phyloP scores from a whole-genome alignment of 2,797 vertebrate genomes.

The Pipistrellus kuhlii region DNA sequence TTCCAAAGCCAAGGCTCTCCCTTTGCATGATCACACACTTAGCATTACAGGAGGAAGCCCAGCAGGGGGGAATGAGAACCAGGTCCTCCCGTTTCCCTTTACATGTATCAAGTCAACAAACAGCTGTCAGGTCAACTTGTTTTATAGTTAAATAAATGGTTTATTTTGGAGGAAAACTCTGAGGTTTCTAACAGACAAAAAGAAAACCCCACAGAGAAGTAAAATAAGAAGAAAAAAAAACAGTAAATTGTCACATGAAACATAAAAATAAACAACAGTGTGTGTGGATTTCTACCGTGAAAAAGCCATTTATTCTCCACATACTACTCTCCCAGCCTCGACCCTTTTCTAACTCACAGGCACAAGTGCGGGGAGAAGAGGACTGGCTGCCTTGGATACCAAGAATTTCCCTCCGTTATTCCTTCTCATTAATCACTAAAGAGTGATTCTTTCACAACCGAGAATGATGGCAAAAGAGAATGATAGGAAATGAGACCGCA shows the following conservation, averaged over 20 bases:
- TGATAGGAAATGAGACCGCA: background rate
- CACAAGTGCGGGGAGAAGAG: background rate
- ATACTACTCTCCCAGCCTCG: background rate
- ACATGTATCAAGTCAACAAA: background rate
- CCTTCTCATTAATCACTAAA: background rate
- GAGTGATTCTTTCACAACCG: no score
- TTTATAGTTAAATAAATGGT: background rate
- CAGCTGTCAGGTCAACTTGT: background rate
- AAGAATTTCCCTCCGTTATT: background rate
- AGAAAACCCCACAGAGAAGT: background rate
- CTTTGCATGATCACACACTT: background rate
- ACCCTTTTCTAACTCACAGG: background rate
- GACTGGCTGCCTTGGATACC: background rate
- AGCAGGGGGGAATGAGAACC: background rate
- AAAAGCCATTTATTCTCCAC: background rate
- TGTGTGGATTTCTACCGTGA: background rate
- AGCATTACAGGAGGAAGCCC: rapidly evolving
- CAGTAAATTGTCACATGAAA: background rate
- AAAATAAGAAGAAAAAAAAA: background rate
- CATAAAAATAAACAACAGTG: background rate
- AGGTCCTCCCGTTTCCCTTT: background rate
- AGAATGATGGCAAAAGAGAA: background rate
- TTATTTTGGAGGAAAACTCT: background rate
- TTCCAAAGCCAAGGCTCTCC: background rate
- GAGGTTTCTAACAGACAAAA: background rate